Base-by-base conservation (phyloP, 1,140 invertebrate species). In the Steinernema khuongi region DNA sequence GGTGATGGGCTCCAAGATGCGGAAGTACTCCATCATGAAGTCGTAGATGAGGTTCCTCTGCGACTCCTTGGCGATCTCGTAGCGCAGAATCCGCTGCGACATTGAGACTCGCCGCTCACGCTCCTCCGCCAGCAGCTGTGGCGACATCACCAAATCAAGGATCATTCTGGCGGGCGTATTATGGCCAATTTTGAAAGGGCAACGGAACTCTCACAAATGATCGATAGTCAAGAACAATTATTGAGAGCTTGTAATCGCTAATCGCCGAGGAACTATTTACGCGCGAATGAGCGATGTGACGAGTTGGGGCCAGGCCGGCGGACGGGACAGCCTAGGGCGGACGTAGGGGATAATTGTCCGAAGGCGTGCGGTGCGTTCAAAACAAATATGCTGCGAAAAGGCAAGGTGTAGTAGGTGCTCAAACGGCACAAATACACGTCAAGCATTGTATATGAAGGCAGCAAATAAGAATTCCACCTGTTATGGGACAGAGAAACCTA, bases 51-150 rank as follows among this genome's bases (percentile, higher is more conserved):
- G 7, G 14, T 14, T 22, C 7, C 50, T 14, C 14, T 60, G 50
- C 11, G 50, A 60, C 50, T 60, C 50, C 50, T 60, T 60, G 14
- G 50, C 50, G 50, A 60, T 60, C 50, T 60, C 50, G 50, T 60
- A 60, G 11, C 50, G 11, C 4, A 60, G 50, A 22, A 60, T 60
- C 22, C 50, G 50, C 22, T 60, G 50, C 11, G 50, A 60, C 50
- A 60, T 60, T 22, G 50, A 60, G 2, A 60, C 7, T 4, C 50
- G 50, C 14, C 50, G 50, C 26, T 60, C 50, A 22, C 50, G 50
- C 26, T 60, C 50, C 4, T 60, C 50, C 7, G 50, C 4, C 2
- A 60, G 50, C 4, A 60, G 7, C 50, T 14, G 4, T 22, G 50
- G 50, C 22, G 50, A n/a, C 50, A 60, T 60, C 11, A 22, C 50